phyloP scores from a whole-genome alignment of 2,113 vertebrate species.

The Spilogale gracilis region DNA sequence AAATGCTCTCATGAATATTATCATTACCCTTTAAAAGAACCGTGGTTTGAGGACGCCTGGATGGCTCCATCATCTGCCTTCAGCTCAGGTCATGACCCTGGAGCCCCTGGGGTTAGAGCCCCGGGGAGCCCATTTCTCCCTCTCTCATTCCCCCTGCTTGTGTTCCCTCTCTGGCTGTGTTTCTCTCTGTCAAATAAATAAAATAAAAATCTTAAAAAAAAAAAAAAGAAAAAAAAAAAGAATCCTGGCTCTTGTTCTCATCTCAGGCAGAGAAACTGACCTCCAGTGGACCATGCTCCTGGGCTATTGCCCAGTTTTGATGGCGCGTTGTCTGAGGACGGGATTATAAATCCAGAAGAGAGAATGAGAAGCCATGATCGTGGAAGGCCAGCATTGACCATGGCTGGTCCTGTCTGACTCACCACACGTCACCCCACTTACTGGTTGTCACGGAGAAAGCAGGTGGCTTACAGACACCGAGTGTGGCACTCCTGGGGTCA shows the following conservation, averaged over 20 bases:
- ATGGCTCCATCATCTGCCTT: no score
- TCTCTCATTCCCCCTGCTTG: no score
- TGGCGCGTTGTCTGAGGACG: background rate
- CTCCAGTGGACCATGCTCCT: background rate
- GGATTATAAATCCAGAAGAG: background rate
- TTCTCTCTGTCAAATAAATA: no score
- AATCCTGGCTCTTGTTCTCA: background rate
- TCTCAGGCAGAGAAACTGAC: background rate
- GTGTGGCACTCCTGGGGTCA: background rate
- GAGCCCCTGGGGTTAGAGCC: no score
- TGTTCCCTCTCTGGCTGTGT: no score
- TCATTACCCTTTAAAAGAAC: background rate
- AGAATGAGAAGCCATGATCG: background rate
- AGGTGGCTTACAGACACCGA: background rate
- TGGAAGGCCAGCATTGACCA: rapidly evolving
- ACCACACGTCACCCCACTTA: background rate
- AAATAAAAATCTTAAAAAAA: no score
- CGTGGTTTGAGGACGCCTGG: background rate
- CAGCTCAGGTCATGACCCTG: no score
- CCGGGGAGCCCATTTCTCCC: no score
- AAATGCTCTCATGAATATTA: background rate
- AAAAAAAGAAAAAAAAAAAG: no score
- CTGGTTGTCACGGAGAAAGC: background rate
- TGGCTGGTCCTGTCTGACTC: background rate
- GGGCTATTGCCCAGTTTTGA: no score